phyloP scores from a whole-genome alignment of 1,140 invertebrate genomes.

The Drosophila erecta region DNA sequence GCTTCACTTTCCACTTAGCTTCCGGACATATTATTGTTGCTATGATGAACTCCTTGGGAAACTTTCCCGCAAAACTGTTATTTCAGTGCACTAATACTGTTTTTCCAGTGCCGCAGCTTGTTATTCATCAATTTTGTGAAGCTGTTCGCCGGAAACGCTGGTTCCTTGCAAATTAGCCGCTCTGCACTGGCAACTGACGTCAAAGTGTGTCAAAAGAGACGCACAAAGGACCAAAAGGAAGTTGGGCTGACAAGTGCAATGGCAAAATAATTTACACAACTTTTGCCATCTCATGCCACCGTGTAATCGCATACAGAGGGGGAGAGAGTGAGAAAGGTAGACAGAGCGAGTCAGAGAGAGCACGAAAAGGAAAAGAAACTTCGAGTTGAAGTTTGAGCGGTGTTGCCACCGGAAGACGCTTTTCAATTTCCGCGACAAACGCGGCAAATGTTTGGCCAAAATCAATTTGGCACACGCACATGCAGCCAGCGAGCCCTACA shows the following conservation, averaged over 20 bases:
- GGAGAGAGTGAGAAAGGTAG: too few species aligned
- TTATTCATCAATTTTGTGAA: conserved; percentile 61
- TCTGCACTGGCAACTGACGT: conserved; percentile 68
- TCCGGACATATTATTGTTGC: too few species aligned
- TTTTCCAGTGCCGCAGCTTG: conserved; percentile 19
- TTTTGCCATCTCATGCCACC: conserved; percentile 65
- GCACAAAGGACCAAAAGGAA: conserved; percentile 21
- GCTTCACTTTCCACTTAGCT: too few species aligned
- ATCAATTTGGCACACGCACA: conserved; percentile 63
- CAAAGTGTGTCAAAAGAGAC: conserved; percentile 73
- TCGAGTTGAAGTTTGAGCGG: conserved; percentile 18
- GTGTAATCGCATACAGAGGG: conserved; percentile 21
- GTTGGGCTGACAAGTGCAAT: conserved; percentile 51
- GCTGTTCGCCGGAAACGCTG: conserved; percentile 10
- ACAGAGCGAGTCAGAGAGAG: too few species aligned
- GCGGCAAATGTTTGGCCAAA: conserved; percentile 62
- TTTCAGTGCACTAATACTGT: background rate
- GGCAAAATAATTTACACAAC: conserved; percentile 76
- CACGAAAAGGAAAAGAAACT: conserved; percentile 12
- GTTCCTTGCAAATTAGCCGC: conserved; percentile 66
- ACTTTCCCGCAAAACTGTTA: background rate
- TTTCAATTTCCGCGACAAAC: conserved; percentile 80
- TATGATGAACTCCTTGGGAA: too few species aligned
- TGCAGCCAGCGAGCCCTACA: conserved; percentile 1
- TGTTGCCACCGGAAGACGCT: conserved; percentile 30